Evolutionary conservation across 2,797 vertebrate species (phyloP).

Genomic region (Furcifer pardalis): DNA sequence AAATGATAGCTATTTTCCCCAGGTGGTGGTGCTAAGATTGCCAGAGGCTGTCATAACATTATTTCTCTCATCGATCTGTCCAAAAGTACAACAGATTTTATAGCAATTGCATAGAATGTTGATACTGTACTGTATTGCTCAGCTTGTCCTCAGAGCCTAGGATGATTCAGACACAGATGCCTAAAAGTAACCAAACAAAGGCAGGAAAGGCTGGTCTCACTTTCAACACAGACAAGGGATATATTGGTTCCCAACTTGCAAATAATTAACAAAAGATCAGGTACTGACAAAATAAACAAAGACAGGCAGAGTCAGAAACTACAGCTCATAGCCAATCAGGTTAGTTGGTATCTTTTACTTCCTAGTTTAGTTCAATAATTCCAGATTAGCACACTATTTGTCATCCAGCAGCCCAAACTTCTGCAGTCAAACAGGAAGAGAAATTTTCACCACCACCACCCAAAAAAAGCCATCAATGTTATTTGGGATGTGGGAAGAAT

Average conservation of each 20-base stretch:
- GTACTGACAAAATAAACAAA: neutral
- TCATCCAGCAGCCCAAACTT: neutral
- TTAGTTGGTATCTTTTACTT: neutral
- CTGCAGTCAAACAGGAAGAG: neutral
- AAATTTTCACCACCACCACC: neutral
- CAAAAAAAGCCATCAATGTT: neutral
- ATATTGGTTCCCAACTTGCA: neutral
- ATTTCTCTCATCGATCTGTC: conserved; percentile 2
- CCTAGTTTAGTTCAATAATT: neutral
- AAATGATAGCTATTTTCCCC: conserved; percentile 6
- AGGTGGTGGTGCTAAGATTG: neutral
- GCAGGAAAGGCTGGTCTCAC: neutral
- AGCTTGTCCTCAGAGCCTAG: neutral
- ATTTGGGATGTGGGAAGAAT: neutral
- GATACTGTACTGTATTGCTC: neutral
- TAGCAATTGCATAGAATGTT: neutral
- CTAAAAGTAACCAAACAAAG: neutral
- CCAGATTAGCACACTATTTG: neutral
- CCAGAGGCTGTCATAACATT: conserved; percentile 17
- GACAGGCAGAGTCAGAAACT: neutral
- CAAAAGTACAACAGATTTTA: neutral
- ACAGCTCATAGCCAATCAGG: neutral
- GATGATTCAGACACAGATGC: neutral
- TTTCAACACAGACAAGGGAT: neutral
- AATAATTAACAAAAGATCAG: neutral